Percentiles rank a stretch among this genome's conserved stretches.
phyloP scores from a whole-genome alignment of 1,140 invertebrate species.

The Zaprionus capensis region DNA sequence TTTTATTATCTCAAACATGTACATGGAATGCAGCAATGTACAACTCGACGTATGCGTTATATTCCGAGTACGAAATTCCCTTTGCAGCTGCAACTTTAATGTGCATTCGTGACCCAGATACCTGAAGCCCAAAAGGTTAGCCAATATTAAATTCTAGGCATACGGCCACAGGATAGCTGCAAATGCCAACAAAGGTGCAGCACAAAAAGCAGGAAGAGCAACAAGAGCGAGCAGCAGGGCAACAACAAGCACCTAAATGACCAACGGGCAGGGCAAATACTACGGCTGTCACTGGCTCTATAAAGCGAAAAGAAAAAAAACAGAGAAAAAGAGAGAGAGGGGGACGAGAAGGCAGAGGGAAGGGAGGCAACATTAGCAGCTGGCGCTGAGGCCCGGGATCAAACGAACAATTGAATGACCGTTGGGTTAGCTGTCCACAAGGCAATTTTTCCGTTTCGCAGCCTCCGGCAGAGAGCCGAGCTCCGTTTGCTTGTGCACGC shows the following conservation, averaged over 20 bases:
- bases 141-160: slow-evolving; percentile 37
- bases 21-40: background rate
- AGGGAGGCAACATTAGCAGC: slow-evolving; percentile 24
- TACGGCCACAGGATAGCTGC: slow-evolving; percentile 16
- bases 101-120: slow-evolving; percentile 33
- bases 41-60: slow-evolving; percentile 1
- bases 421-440: slow-evolving; percentile 32
- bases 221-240: background rate
- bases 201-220: background rate
- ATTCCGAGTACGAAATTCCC: slow-evolving; percentile 14
- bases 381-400: slow-evolving; percentile 42
- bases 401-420: slow-evolving; percentile 61
- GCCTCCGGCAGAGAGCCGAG: background rate
- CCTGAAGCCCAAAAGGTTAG: slow-evolving; percentile 30
- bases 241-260: slow-evolving; percentile 15
- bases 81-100: slow-evolving; percentile 11
- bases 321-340: slow-evolving; percentile 19
- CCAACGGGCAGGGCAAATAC: slow-evolving; percentile 31
- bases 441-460: slow-evolving; percentile 11
- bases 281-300: slow-evolving; percentile 2
- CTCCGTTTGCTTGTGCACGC: slow-evolving; percentile 41
- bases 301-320: background rate
- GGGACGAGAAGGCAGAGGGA: background rate
- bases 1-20: background rate
- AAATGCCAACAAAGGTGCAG: slow-evolving; percentile 17